Evolutionary conservation across 2,888 invertebrate species (phyloP), one percentile per base, ranked within the genome.

Genomic region (Geophilus truncorum): DNA sequence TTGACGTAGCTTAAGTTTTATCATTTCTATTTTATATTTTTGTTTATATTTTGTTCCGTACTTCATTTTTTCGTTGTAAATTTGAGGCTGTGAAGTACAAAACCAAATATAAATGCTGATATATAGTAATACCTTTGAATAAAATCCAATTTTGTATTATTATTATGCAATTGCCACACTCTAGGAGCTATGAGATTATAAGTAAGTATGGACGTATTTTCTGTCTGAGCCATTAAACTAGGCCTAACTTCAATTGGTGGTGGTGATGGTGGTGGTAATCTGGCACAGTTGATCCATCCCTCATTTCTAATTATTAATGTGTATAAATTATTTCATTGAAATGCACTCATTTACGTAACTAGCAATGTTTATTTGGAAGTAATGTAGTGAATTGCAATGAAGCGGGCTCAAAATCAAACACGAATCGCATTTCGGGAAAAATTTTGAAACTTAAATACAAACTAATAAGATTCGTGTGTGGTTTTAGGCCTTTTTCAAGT

Each of bases 91-190:
- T 70, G 23, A 70, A 70, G 70, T 70, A 25, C 28, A 28, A 10
- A 70, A 40, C 40, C 40, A 40, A 40, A 40, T 40, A 40, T 40
- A 40, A 40, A 40, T 40, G 40, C 40, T 40, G 40, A 40, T 40
- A 40, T 40, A 40, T 4, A 32, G 34, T 78, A 45, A 34, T 78
- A 23, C 34, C 78, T n/a, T 30, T 78, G 45, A 78, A 78, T 78
- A 40, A 40, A 78, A 78, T 78, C 40, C 78, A 45, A 40, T 78
- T 78, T 78, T 78, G 78, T 78, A 78, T 78, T 78, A 78, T 78
- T 78, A 78, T 78, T 21, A 78, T 78, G 78, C 78, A 36, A 78
- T 45, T 40, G 40, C 40, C 40, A 40, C 40, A 40, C 78, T 34
- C 45, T 78, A 78, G 78, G 78, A 78, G 21, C 78, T 21, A 40